Percentiles rank a stretch among this genome's conserved stretches.
These are phyloP conservation scores for Halesus radiatus DNA, from an alignment of 1,140 invertebrate genomes.

Conservation along the genomic window DNA sequence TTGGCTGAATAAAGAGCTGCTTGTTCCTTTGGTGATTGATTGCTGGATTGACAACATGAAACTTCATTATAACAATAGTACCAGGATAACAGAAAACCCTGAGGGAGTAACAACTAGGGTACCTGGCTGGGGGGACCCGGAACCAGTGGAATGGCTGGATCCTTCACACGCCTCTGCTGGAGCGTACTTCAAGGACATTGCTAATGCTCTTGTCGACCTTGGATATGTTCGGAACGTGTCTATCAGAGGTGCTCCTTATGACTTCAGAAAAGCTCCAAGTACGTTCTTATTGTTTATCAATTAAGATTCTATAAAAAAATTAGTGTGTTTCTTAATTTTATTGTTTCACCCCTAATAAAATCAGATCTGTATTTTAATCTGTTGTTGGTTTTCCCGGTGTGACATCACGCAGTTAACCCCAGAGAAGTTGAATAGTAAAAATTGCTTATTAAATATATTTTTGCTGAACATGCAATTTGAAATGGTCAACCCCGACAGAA, in stretches of 20 bases:
- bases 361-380: too few species aligned
- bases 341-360: too few species aligned
- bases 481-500: too few species aligned
- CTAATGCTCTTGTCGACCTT: slow-evolving; percentile 80
- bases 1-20: slow-evolving; percentile 94
- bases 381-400: too few species aligned
- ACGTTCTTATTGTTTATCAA: slow-evolving; percentile 66
- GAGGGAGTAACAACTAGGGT: slow-evolving; percentile 89
- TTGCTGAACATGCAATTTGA: too few species aligned
- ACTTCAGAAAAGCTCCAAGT: slow-evolving; percentile 97
- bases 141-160: slow-evolving; percentile 93
- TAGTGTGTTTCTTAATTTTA: background rate
- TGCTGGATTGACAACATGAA: slow-evolving; percentile 98
- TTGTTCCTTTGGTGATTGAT: slow-evolving; percentile 93
- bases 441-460: too few species aligned
- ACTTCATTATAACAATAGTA: slow-evolving; percentile 89
- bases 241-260: slow-evolving; percentile 94
- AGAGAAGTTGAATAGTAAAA: too few species aligned
- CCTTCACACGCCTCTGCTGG: slow-evolving; percentile 84
- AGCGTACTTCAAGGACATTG: slow-evolving; percentile 91
- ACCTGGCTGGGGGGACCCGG: slow-evolving; percentile 90
- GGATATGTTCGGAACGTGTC: slow-evolving; percentile 88
- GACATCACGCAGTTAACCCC: too few species aligned
- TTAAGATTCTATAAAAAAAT: background rate
- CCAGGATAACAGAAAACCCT: slow-evolving; percentile 85